These are phyloP conservation scores for Biston stratarius DNA, from an alignment of 2,888 invertebrate species.

Conservation along the genomic window DNA sequence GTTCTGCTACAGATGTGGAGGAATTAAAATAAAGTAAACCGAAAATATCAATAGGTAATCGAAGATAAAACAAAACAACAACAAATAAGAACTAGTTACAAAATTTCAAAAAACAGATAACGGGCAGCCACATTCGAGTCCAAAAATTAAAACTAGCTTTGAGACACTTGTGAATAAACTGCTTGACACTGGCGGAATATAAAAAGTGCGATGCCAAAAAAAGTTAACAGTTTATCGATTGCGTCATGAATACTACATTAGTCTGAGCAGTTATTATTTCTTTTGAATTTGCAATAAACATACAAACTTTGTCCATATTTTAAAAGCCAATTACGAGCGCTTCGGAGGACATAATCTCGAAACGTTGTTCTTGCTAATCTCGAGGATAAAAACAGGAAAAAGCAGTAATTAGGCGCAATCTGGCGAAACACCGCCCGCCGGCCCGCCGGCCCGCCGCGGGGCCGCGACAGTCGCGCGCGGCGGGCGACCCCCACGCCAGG, in stretches of 20 bases:
- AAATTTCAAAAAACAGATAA: too few relatives aligned
- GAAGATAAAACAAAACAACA: too few relatives aligned
- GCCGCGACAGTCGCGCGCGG: background rate
- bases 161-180: too few relatives aligned
- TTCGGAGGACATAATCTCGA: constrained; percentile 4
- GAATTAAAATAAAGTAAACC: too few relatives aligned
- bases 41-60: too few relatives aligned
- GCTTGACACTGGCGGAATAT: too few relatives aligned
- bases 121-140: too few relatives aligned
- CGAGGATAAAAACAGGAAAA: constrained; percentile 26
- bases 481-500: background rate
- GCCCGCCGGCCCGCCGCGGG: background rate
- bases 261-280: background rate
- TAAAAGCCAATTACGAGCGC: constrained; percentile 5
- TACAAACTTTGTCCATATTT: constrained; percentile 14
- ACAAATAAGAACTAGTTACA: too few relatives aligned
- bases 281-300: background rate
- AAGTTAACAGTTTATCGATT: background rate
- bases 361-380: constrained; percentile 22
- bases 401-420: constrained; percentile 35
- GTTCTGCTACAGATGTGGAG: too few relatives aligned
- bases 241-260: background rate
- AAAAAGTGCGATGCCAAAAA: too few relatives aligned
- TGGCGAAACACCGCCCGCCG: background rate
- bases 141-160: too few relatives aligned